Conservation (phyloP, 2,888 invertebrate genomes). For the Dryobotodes eremita region DNA sequence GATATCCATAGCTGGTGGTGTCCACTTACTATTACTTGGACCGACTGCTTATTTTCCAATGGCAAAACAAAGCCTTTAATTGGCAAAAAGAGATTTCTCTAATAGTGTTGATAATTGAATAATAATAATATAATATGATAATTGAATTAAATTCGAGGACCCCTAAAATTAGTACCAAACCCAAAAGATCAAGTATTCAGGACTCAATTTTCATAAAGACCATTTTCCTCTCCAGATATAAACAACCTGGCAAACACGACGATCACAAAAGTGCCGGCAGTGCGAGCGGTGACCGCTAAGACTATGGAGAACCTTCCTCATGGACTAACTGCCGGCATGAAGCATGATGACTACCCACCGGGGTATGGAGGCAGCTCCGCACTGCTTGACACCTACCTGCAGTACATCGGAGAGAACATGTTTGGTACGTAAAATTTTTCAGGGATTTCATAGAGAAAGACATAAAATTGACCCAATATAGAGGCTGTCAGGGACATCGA, state of each 20-base stretch:
- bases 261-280: slow-evolving; percentile 92
- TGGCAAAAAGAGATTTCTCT: neutral
- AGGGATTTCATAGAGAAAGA: neutral
- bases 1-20: neutral
- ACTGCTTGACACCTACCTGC: slow-evolving; percentile 96
- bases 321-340: slow-evolving; percentile 91
- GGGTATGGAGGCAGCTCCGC: slow-evolving; percentile 94
- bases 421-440: slow-evolving; percentile 87
- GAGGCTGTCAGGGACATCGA: too few relatives aligned
- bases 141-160: neutral
- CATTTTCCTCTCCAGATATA: slow-evolving; percentile 77
- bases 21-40: neutral
- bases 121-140: too few relatives aligned
- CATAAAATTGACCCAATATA: neutral
- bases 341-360: slow-evolving; percentile 93
- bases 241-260: slow-evolving; percentile 92
- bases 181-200: neutral
- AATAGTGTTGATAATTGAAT: too few relatives aligned
- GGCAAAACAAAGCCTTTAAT: neutral
- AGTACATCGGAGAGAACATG: slow-evolving; percentile 96
- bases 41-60: neutral
- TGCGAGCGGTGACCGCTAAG: slow-evolving; percentile 92
- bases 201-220: neutral
- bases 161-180: neutral
- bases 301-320: slow-evolving; percentile 92